Evolutionary conservation across 2,797 vertebrate genomes (phyloP), one percentile per base, ranked within the genome.

Genomic region (Hippoglossus hippoglossus): DNA sequence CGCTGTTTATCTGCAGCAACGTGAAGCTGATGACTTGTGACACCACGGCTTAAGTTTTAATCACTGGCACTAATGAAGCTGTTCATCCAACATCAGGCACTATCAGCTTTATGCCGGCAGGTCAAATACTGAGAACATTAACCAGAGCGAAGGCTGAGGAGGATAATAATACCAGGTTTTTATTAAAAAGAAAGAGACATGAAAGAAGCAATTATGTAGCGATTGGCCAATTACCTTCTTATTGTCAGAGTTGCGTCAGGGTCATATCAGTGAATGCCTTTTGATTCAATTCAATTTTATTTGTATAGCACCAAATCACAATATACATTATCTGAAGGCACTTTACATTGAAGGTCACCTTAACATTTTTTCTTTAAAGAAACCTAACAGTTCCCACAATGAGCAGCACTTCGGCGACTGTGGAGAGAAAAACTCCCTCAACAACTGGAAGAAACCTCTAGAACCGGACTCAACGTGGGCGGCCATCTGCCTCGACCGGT

Each of bases 21-120:
- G 47, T 79, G 74, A 84, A 25, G 53, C 69, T 80, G 75, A 85
- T 83, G 80, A 70, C 67, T 88, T 75, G 67, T 80, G 86, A 86
- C 81, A 80, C 73, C 31, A 10, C 69, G 59, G 69, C 26, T 72
- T 72, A 77, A 70, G 72, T 77, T 64, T 71, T 77, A 55, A 78
- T 86, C 79, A 79, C 63, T 55, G 54, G 59, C 77, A 75, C 67
- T 82, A 82, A 86, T 79, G 79, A 82, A 80, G 79, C 79, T 58
- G 51, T 80, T 82, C 73, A 61, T 81, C 75, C 68, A 67, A 57
- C 78, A 75, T 67, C 34, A 70, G 57, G 60, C 50, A 28, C 24
- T 58, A 71, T 69, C 73, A 65, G 79, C 61, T 74, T 62, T 52
- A 58, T 66, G 55, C 6, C 34, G 59, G 21, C 19, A 1, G 52